Base-by-base conservation (phyloP, 1,140 invertebrate species). In the Trachymyrmex cornetzi region DNA sequence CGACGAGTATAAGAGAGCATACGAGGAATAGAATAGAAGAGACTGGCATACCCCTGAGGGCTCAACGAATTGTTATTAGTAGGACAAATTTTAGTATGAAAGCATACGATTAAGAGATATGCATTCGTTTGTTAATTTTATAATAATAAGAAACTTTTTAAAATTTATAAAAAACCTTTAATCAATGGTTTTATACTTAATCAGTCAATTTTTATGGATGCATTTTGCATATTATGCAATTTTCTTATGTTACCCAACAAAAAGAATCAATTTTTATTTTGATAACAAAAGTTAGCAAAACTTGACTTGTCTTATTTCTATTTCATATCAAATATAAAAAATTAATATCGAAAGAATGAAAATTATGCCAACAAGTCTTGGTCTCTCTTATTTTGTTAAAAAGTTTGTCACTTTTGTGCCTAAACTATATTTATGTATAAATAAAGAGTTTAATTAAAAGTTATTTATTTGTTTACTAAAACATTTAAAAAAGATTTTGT, bases 51-150 rank as follows among this genome's bases (percentile, higher is more conserved):
- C 30, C 48, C 50, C 16, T 50, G 27, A 3, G 24, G 30, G 6
- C 22, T 30, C 24, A 27, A 16, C 30, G 12, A 61, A 64, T 22
- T 87, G 16, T 86, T 79, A 67, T 86, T 85, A 85, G 14, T 9
- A 66, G 24, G 72, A 64, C 19, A 30, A 87, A 74, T 59, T 55
- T 30, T 14, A 19, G 9, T 66, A 75, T 69, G 11, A 12, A 16
- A 38, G 50, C 3, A 16, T 30, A 1, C 66, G 6, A 3, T 24
- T 48, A 50, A 27, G 5, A 66, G 19, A 7, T 0, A 11, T 22
- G n/a, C 12, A n/a, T 19, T 55, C 34, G 27, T 34, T 55, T 57
- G 27, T 72, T 30, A n/a, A 16, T 57, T 14, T 22, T 55, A 50
- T 27, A 55, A 72, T 72, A 55, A 53, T 5, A 53, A 71, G 24